phyloP scores from a whole-genome alignment of 2,113 vertebrate species.

The Cardinalis cardinalis region DNA sequence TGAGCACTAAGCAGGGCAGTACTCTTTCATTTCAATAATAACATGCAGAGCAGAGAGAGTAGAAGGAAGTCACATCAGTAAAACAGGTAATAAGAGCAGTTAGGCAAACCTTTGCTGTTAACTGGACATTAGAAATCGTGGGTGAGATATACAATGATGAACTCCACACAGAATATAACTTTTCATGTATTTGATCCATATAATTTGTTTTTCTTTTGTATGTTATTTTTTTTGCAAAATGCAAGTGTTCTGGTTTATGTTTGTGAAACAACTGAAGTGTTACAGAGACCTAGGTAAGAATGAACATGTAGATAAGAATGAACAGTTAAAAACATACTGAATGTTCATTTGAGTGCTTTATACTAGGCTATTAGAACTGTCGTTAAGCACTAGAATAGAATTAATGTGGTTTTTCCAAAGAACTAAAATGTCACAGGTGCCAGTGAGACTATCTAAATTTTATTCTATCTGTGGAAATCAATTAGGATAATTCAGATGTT shows the following conservation, averaged over 20 bases:
- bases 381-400: neutral
- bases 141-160: neutral
- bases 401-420: neutral
- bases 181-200: neutral
- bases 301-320: neutral
- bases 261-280: neutral
- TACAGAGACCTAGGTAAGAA: neutral
- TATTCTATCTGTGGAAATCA: neutral
- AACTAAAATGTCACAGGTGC: neutral
- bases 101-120: neutral
- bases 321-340: neutral
- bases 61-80: neutral
- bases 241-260: neutral
- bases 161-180: neutral
- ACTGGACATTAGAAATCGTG: neutral
- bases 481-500: neutral
- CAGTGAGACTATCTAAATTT: neutral
- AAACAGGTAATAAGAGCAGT: neutral
- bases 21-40: neutral
- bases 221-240: neutral
- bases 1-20: neutral
- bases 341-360: neutral
- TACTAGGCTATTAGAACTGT: neutral
- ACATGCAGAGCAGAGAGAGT: neutral
- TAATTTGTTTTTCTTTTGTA: neutral